Evolutionary conservation across 2,113 vertebrate genomes (phyloP).

Genomic region (Halcyon malimbica): DNA sequence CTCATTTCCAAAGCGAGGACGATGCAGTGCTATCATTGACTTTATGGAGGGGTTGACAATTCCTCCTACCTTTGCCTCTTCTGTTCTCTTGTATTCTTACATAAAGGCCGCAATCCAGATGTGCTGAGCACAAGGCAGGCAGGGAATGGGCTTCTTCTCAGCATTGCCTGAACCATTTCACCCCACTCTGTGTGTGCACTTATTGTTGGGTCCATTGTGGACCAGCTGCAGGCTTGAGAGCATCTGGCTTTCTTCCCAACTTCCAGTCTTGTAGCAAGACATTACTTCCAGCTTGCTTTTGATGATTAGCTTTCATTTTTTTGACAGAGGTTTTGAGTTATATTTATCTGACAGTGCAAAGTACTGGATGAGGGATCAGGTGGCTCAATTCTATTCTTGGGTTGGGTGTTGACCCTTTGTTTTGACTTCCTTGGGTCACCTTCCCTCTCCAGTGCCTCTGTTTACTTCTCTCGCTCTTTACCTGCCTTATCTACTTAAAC

Average conservation of each 20-base stretch:
- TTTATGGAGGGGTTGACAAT: not conserved
- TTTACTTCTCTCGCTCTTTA: not conserved
- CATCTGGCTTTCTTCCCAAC: not conserved
- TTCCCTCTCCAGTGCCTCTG: not conserved
- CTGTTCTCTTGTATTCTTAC: not conserved
- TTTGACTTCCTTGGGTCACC: not conserved
- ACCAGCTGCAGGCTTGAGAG: not conserved
- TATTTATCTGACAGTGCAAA: not conserved
- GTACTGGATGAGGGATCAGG: not conserved
- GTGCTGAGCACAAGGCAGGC: not conserved
- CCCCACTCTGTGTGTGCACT: not conserved
- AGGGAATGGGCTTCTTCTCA: not conserved
- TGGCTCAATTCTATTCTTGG: not conserved
- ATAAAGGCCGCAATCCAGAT: not conserved
- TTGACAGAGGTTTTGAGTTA: not conserved
- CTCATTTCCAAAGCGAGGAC: not conserved
- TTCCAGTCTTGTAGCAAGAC: not conserved
- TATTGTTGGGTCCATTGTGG: not conserved
- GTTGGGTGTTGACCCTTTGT: not conserved
- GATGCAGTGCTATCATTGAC: not conserved
- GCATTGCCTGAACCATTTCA: not conserved
- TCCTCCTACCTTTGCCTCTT: not conserved
- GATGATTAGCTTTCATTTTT: not conserved
- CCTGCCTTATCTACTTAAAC: not conserved
- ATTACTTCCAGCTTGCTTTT: not conserved